Evolutionary conservation across 2,113 vertebrate species (phyloP).

Genomic region (Tragelaphus imberbis): DNA sequence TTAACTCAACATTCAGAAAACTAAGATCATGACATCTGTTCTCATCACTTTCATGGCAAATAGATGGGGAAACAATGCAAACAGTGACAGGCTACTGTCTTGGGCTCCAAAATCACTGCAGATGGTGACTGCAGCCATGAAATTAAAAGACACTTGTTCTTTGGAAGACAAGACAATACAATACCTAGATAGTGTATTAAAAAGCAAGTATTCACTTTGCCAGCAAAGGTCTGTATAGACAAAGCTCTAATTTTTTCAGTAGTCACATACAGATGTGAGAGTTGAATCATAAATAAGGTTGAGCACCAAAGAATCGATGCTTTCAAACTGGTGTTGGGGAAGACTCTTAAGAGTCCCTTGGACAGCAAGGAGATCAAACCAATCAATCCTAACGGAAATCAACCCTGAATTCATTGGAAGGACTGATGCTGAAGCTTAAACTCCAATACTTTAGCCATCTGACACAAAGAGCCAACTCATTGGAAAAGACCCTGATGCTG

Average conservation of each 20-base stretch:
- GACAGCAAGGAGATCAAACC: background rate
- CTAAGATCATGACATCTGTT: background rate
- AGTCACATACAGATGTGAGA: background rate
- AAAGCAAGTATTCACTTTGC: background rate
- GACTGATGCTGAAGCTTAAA: background rate
- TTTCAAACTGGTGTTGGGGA: background rate
- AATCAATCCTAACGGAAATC: background rate
- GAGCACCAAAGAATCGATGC: fast-evolving
- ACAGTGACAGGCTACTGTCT: background rate
- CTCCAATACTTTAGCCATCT: background rate
- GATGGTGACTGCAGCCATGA: background rate
- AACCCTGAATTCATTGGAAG: background rate
- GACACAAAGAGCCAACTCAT: background rate
- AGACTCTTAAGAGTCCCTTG: background rate
- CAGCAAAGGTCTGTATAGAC: background rate
- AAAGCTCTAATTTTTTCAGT: background rate
- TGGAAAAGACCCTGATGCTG: background rate
- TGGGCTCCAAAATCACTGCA: background rate
- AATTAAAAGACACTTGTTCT: background rate
- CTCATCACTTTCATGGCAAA: background rate
- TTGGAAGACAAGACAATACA: background rate
- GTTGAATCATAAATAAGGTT: background rate
- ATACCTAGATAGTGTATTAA: background rate
- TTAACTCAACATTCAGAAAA: background rate
- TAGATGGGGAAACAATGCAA: background rate